Percentiles rank a stretch among this genome's conserved stretches.
Evolutionary conservation across 2,888 invertebrate species (phyloP).

Genomic region (Papilio elwesi): DNA sequence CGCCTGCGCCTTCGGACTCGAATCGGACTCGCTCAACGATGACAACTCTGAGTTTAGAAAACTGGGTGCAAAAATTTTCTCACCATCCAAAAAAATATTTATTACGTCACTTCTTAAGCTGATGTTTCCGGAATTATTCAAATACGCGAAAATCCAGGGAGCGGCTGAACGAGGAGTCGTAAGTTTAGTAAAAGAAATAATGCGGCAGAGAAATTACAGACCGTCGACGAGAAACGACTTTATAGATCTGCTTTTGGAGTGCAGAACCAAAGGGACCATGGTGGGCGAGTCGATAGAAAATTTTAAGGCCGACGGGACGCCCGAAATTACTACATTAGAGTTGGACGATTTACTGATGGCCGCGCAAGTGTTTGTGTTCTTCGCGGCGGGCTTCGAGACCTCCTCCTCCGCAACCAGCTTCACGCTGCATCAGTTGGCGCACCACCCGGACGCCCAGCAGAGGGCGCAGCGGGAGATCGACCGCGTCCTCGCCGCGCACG

Average conservation of each 20-base stretch:
- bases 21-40: constrained; percentile 61
- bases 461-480: constrained; percentile 63
- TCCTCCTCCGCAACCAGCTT: constrained; percentile 66
- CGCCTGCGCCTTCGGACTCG: constrained; percentile 66
- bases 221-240: constrained; percentile 63
- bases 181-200: constrained; percentile 58
- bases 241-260: constrained; percentile 62
- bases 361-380: constrained; percentile 66
- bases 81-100: constrained; percentile 41
- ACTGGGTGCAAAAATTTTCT: constrained; percentile 58
- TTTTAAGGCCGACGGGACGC: constrained; percentile 55
- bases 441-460: constrained; percentile 56
- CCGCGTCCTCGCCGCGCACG: constrained; percentile 53
- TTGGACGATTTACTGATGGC: constrained; percentile 59
- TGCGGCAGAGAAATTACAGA: constrained; percentile 58
- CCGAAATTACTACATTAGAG: constrained; percentile 52
- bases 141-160: constrained; percentile 54
- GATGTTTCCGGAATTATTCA: constrained; percentile 57
- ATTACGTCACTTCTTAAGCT: constrained; percentile 54
- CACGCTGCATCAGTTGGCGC: constrained; percentile 65
- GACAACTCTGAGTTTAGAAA: constrained; percentile 63
- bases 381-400: constrained; percentile 68
- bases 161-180: constrained; percentile 51
- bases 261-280: constrained; percentile 57
- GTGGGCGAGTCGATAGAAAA: constrained; percentile 60